Evolutionary conservation across 1,140 invertebrate species (phyloP), one percentile per base, ranked within the genome.

Genomic region (Ceratina calcarata): DNA sequence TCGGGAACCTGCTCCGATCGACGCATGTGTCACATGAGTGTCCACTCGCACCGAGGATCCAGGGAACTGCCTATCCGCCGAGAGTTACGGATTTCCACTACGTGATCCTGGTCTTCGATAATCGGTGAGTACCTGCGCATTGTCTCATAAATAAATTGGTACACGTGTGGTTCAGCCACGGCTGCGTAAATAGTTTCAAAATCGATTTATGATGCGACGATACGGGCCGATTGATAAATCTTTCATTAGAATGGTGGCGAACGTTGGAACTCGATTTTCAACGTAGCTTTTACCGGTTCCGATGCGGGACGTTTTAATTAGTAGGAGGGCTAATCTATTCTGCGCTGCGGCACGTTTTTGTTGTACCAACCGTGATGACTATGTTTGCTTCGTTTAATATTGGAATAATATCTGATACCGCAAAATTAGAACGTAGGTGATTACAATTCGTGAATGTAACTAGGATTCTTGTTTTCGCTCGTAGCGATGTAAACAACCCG

Each of bases 301-400:
- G 68, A 64, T 62, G 27, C 76, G 68, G 60, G 58, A 78, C 76
- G 58, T 71, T 78, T 72, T 53, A 78, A 78, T 78, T 78, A 78
- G 37, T 61, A 22, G 20, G 16, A 55, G 27, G 13, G 53, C 65
- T 32, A 61, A 15, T 24, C 69, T 77, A 69, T 77, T 57, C 24
- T 24, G 37, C 22, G 32, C 37, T 22, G 16, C 74, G n/a, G 18
- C 53, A 32, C 13, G 53, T 18, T 58, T 68, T 49, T 55, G 74
- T 51, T 4, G 64, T 22, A 55, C 24, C n/a, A 45, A 20, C 12
- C 15, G 27, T 3, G 51, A 27, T 27, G 32, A 32, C n/a, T 57
- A 32, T 18, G 10, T 24, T 20, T 16, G 51, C 61, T 73, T 10
- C 60, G 18, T 64, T 64, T 24, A 2, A 10, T 45, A 1, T 66